Conservation (phyloP, 2,888 invertebrate genomes). For the Abrostola tripartita region DNA sequence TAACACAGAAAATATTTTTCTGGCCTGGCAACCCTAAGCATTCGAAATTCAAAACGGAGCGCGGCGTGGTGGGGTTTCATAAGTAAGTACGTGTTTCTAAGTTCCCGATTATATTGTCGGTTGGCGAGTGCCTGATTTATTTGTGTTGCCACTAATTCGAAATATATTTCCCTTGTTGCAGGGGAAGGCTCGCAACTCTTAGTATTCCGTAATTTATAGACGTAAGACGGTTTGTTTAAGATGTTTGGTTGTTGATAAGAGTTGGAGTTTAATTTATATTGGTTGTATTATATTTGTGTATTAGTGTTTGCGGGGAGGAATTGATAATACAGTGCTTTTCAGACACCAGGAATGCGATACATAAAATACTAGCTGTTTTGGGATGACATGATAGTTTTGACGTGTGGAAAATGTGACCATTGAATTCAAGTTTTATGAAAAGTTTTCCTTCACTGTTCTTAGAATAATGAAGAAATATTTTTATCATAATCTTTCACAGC, state of each 20-base stretch:
- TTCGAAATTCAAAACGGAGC: slow-evolving; percentile 66
- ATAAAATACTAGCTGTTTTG: too few species aligned
- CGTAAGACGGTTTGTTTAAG: slow-evolving; percentile 48
- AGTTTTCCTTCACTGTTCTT: too few species aligned
- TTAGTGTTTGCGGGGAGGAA: not conserved
- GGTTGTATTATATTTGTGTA: slow-evolving; percentile 1
- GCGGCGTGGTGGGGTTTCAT: slow-evolving; percentile 63
- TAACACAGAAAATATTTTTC: slow-evolving; percentile 3
- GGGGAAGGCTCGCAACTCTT: slow-evolving; percentile 56
- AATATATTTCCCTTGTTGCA: slow-evolving; percentile 67
- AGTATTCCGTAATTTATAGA: slow-evolving; percentile 59
- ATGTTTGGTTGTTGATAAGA: slow-evolving; percentile 53
- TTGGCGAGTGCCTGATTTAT: slow-evolving; percentile 68
- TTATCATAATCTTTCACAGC: too few species aligned
- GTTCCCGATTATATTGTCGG: slow-evolving; percentile 66
- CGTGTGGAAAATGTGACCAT: too few species aligned
- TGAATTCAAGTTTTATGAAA: too few species aligned
- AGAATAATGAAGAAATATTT: too few species aligned
- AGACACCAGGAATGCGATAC: too few species aligned
- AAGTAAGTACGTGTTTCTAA: slow-evolving; percentile 72
- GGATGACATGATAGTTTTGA: too few species aligned
- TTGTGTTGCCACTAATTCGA: slow-evolving; percentile 67
- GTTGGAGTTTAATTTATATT: slow-evolving; percentile 15
- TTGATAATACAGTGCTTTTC: not conserved
- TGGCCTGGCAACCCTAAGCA: slow-evolving; percentile 58